Conservation (phyloP, 1,140 invertebrate species). For the Nymphalis io region DNA sequence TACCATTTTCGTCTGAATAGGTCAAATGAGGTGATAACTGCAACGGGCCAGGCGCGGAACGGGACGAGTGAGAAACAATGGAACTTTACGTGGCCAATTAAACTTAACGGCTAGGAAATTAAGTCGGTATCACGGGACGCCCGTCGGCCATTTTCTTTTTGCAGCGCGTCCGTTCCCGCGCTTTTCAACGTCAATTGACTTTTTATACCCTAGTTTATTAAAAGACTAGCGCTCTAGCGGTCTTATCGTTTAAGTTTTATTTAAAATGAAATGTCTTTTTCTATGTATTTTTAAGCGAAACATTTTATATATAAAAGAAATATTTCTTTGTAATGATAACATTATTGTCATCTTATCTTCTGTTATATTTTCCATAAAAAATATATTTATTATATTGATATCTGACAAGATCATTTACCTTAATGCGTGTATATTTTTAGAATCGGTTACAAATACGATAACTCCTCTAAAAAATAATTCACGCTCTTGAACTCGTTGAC, state of each 20-base stretch:
- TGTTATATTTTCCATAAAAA: no score
- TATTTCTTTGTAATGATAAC: no score
- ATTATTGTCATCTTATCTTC: no score
- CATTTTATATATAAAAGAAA: no score
- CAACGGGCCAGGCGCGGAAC: constrained; percentile 48
- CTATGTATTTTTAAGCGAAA: not conserved
- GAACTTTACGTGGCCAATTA: constrained; percentile 64
- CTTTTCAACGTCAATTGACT: constrained; percentile 61
- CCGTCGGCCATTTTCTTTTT: constrained; percentile 57
- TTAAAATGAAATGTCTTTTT: constrained; percentile 23
- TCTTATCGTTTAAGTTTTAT: constrained; percentile 31
- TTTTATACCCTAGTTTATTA: constrained; percentile 53
- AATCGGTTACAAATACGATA: no score
- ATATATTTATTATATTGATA: no score
- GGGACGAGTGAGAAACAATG: constrained; percentile 58
- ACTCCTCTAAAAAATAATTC: no score
- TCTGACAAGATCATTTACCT: no score
- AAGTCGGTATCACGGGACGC: constrained; percentile 55
- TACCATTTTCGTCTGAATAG: constrained; percentile 47
- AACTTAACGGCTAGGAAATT: constrained; percentile 67
- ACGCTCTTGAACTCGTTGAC: no score
- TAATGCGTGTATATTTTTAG: no score
- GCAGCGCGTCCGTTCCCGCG: constrained; percentile 50
- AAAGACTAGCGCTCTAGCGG: constrained; percentile 29
- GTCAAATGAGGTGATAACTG: constrained; percentile 57